Evolutionary conservation across 2,113 vertebrate genomes (phyloP).

Genomic region (Macrotis lagotis): DNA sequence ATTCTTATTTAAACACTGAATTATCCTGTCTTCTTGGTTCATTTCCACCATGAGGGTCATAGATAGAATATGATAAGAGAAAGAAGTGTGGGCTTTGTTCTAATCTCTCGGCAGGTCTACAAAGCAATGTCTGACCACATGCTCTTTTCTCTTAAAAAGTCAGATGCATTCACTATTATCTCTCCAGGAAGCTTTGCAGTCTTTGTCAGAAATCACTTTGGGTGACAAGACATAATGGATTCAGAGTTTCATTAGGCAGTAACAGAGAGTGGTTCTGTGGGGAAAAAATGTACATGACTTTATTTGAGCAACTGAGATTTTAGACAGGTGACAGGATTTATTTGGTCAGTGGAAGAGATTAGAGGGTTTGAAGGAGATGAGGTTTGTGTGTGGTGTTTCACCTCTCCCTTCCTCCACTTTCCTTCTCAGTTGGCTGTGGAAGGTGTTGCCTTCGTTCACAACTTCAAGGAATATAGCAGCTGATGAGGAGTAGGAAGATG

Average conservation of each 20-base stretch:
- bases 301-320: conserved; percentile 56
- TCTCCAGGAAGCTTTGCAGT: conserved; percentile 52
- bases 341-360: conserved; percentile 28
- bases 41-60: not conserved
- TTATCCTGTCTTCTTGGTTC: not conserved
- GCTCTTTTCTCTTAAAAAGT: conserved; percentile 21
- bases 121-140: not conserved
- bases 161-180: conserved; percentile 27
- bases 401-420: not conserved
- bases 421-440: not conserved
- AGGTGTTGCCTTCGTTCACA: not conserved
- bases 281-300: conserved; percentile 10
- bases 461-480: rapidly evolving
- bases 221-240: conserved; percentile 48
- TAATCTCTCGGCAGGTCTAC: not conserved
- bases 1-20: not conserved
- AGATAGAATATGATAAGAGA: not conserved
- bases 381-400: not conserved
- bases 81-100: not conserved
- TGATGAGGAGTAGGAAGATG: not conserved
- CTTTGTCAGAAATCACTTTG: conserved; percentile 65
- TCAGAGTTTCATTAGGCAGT: conserved; percentile 55
- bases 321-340: not conserved
- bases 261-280: conserved; percentile 1
- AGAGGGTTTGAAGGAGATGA: not conserved